Evolutionary conservation across 2,113 vertebrate species (phyloP).

Genomic region (Erinaceus europaeus): DNA sequence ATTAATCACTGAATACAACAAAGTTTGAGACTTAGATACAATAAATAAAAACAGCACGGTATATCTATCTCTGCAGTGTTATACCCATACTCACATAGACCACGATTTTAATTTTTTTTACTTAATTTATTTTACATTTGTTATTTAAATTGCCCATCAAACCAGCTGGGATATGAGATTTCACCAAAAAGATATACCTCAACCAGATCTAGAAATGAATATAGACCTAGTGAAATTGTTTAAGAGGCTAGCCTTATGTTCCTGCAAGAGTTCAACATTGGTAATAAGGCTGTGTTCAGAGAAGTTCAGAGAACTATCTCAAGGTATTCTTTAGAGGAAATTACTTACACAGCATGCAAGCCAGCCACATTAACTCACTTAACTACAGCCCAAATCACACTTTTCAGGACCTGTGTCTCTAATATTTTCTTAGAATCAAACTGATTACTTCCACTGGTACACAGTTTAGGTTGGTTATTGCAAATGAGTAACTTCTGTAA

Average conservation of each 20-base stretch:
- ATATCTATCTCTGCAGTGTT: not conserved
- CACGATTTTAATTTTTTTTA: not conserved
- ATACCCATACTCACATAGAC: not conserved
- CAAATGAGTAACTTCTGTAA: not conserved
- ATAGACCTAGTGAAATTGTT: not conserved
- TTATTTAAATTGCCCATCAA: not conserved
- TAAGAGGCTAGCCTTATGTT: not conserved
- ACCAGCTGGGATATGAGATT: not conserved
- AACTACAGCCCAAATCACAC: not conserved
- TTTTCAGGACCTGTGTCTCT: not conserved
- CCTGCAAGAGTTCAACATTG: not conserved
- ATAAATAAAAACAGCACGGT: not conserved
- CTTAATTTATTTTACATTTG: not conserved
- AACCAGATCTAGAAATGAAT: not conserved
- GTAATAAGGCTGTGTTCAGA: not conserved
- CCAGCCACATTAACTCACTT: not conserved
- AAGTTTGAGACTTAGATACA: not conserved
- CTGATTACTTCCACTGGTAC: constrained; percentile 10
- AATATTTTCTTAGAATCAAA: constrained; percentile 8
- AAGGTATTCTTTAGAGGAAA: not conserved
- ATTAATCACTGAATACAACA: not conserved
- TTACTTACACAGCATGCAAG: not conserved
- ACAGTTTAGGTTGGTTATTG: constrained; percentile 15
- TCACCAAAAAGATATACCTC: not conserved
- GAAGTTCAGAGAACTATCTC: not conserved